These are phyloP conservation scores for Mechanitis mazaeus DNA, from an alignment of 2,888 invertebrate species.

Conservation along the genomic window DNA sequence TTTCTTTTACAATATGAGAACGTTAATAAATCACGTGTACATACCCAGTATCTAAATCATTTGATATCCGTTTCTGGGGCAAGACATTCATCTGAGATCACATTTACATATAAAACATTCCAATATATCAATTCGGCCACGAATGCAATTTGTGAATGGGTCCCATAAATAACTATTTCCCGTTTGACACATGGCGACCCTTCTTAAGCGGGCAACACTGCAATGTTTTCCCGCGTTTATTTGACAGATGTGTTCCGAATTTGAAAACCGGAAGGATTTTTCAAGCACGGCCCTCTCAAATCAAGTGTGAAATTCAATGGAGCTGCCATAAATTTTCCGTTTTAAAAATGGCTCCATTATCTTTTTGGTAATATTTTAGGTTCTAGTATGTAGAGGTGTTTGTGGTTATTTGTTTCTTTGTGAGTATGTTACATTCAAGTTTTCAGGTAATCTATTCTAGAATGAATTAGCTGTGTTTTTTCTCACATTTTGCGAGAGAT, in stretches of 20 bases:
- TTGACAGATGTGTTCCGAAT: slow-evolving; percentile 69
- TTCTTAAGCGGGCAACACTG: slow-evolving; percentile 51
- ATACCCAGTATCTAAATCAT: slow-evolving; percentile 51
- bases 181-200: slow-evolving; percentile 72
- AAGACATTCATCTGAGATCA: slow-evolving; percentile 61
- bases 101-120: slow-evolving; percentile 76
- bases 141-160: slow-evolving; percentile 75
- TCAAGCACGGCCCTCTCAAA: slow-evolving; percentile 58
- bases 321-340: slow-evolving; percentile 58
- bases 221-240: slow-evolving; percentile 64
- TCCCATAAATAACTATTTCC: slow-evolving; percentile 74
- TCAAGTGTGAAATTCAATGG: slow-evolving; percentile 76
- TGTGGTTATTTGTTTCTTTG: no score
- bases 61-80: slow-evolving; percentile 62
- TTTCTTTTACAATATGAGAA: background rate
- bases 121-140: slow-evolving; percentile 74
- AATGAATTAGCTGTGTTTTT: no score
- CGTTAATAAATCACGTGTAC: background rate
- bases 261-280: slow-evolving; percentile 66
- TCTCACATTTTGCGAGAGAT: no score
- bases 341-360: slow-evolving; percentile 56
- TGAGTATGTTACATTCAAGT: no score
- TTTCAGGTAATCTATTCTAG: no score
- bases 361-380: slow-evolving; percentile 34
- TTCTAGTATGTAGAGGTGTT: background rate